These are phyloP conservation scores for Dipodomys spectabilis DNA, from an alignment of 2,113 vertebrate species.

Conservation along the genomic window DNA sequence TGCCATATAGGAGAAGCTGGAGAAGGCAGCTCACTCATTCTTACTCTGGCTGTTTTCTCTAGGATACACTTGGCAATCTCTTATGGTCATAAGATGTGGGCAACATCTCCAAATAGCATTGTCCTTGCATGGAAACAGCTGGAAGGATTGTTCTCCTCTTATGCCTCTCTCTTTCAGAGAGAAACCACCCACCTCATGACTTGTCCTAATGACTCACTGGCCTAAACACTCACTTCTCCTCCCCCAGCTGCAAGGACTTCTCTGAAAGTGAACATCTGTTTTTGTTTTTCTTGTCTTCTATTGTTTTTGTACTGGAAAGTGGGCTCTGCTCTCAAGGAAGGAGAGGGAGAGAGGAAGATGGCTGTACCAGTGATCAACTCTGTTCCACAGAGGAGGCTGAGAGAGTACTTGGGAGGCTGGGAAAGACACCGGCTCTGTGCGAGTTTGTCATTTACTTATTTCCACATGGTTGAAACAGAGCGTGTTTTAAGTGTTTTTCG, in stretches of 20 bases:
- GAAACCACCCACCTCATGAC: background rate
- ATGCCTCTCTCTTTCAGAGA: background rate
- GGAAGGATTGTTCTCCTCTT: background rate
- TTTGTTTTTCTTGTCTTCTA: background rate
- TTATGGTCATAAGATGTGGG: background rate
- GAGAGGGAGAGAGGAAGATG: background rate
- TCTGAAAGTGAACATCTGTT: background rate
- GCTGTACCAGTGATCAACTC: background rate
- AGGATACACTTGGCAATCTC: background rate
- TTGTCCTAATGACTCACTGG: background rate
- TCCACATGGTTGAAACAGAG: conserved; percentile 12
- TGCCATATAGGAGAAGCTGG: background rate
- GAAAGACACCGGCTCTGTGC: background rate
- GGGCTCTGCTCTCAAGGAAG: conserved; percentile 4
- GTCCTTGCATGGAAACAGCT: background rate
- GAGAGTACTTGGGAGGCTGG: background rate
- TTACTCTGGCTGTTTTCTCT: conserved; percentile 13
- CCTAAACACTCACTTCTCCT: background rate
- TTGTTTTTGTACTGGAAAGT: background rate
- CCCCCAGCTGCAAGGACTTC: background rate
- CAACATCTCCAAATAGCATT: background rate
- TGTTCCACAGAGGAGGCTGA: background rate
- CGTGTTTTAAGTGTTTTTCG: conserved; percentile 17
- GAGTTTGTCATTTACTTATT: background rate
- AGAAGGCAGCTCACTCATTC: background rate